Percentiles rank a stretch among this genome's conserved stretches.
Conservation (phyloP, 2,888 invertebrate genomes). For the Eilema depressum region DNA sequence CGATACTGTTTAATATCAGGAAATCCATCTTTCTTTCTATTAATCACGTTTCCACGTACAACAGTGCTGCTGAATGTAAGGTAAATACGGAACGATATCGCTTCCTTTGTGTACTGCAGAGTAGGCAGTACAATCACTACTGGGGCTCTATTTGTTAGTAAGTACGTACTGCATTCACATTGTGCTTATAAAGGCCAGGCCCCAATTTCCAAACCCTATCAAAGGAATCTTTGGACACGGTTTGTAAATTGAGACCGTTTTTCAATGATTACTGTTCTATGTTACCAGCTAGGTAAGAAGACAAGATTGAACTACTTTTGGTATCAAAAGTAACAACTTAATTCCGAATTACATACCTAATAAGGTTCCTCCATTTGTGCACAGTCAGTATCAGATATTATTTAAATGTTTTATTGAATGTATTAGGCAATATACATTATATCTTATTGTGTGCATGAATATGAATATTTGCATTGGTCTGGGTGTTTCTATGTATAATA, state of each 20-base stretch:
- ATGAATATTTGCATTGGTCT: too few species aligned
- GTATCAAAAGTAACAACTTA: neutral
- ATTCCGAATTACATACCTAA: too few species aligned
- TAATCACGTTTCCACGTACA: conserved; percentile 42
- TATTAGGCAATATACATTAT: too few species aligned
- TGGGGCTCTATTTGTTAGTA: conserved; percentile 9
- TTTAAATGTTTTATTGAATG: neutral
- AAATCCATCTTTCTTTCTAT: conserved; percentile 39
- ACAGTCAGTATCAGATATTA: neutral
- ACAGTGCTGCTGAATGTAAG: conserved; percentile 31
- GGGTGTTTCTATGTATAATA: too few species aligned
- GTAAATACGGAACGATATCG: conserved; percentile 36
- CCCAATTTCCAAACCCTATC: neutral
- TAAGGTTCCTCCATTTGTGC: too few species aligned
- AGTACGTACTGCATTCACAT: conserved; percentile 8
- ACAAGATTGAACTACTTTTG: neutral
- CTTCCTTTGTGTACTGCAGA: conserved; percentile 25
- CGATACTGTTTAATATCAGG: conserved; percentile 43
- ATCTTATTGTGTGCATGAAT: too few species aligned
- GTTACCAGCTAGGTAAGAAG: neutral
- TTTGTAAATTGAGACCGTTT: neutral
- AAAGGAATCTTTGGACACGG: neutral
- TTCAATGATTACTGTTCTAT: neutral
- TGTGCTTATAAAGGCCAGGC: neutral
- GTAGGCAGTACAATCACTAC: conserved; percentile 17